phyloP scores from a whole-genome alignment of 2,113 vertebrate species.

The Pao palembangensis region DNA sequence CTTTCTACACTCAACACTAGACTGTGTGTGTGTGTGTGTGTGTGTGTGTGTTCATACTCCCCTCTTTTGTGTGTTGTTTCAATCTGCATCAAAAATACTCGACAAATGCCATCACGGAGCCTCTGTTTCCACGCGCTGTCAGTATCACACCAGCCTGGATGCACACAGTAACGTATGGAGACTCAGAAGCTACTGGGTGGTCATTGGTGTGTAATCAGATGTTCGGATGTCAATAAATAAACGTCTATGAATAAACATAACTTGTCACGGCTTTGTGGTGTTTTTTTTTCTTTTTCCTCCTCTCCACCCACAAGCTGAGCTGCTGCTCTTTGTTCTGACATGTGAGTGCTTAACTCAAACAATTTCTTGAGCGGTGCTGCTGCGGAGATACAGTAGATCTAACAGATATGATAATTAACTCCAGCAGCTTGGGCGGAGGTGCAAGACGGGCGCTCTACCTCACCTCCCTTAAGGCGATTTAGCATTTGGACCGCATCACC shows the following conservation, averaged over 20 bases:
- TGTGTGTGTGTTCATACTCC: not conserved
- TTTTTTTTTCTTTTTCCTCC: not conserved
- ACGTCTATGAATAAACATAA: conserved; percentile 42
- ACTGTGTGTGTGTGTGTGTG: not conserved
- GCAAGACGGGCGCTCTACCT: conserved; percentile 10
- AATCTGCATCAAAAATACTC: conserved; percentile 34
- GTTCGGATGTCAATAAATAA: conserved; percentile 46
- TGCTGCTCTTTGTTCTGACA: conserved; percentile 36
- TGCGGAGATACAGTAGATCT: conserved; percentile 8
- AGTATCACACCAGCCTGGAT: conserved; percentile 21
- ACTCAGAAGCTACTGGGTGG: conserved; percentile 11
- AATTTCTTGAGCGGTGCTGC: not conserved
- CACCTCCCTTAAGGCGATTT: conserved; percentile 64
- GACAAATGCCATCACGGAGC: conserved; percentile 18
- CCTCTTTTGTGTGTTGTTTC: not conserved
- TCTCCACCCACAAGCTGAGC: conserved; percentile 11
- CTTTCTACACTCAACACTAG: not conserved
- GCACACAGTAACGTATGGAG: not conserved
- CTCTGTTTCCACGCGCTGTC: conserved; percentile 14
- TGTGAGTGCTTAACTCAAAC: conserved; percentile 15
- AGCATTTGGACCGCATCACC: conserved; percentile 58
- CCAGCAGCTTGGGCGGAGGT: conserved; percentile 25
- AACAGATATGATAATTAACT: conserved; percentile 40
- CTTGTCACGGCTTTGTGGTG: conserved; percentile 6
- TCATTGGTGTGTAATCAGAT: conserved; percentile 49